Base-by-base conservation (phyloP, 2,797 vertebrate species). In the Sebastes kiyomatsui region DNA sequence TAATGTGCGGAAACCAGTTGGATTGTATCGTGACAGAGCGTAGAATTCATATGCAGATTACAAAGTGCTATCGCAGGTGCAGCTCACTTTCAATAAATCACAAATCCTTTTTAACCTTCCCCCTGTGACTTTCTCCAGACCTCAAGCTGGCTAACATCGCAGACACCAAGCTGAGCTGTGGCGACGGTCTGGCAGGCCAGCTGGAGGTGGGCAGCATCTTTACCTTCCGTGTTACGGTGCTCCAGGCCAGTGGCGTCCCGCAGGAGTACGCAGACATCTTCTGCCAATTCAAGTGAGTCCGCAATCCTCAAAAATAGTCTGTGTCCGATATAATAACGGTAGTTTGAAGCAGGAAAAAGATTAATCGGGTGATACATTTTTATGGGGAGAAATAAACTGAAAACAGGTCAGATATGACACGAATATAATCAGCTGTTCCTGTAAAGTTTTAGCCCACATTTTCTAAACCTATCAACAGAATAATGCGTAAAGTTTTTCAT, bases 271-370 rank as follows among this genome's bases (percentile, higher is more conserved):
- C 98, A 0, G 99, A 99, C 72, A 99, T 99, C 90, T 99, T 99
- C 94, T 99, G 99, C 92, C 99, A 99, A 78, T 99, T 99, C 96
- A 99, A 99, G 99, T 99, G 95, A 97, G 98, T 95, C 52, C 42
- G 42, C 32, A 5, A 10, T 72, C 65, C 68, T 81, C 4, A 22
- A 33, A 76, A 65, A 42, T 32, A 67, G 13, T 23, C 14, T 7
- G 6, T 49, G 46, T 18, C 46, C 46, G 18, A 49, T 49, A 49
- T 49, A 49, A 20, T 49, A 49, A 49, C 7, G 46, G 7, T 49
- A 49, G 46, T 20, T 49, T 49, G 46, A 16, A 20, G 18, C 46
- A 49, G 46, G 46, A 49, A 49, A 49, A 49, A 18, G 42, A 49
- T 46, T 49, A 49, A 49, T 49, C 46, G 7, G 18, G 46, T 16